Evolutionary conservation across 2,113 vertebrate genomes (phyloP).

Genomic region (Paedocypris sp.): DNA sequence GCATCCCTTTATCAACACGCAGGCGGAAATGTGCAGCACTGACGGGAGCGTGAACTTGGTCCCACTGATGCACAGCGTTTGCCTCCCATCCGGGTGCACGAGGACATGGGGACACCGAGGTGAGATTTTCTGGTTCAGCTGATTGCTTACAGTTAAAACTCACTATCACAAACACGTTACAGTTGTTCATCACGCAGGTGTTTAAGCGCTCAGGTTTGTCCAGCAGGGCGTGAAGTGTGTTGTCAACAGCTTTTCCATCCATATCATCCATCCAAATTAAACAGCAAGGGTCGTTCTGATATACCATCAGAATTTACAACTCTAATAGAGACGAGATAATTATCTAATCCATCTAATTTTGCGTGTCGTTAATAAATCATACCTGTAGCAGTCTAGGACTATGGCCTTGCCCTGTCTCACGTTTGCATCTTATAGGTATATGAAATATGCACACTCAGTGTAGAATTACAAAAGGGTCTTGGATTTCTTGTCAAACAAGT

Average conservation of each 20-base stretch:
- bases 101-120: conserved; percentile 10
- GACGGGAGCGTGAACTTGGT: conserved; percentile 42
- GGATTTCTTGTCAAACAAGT: background rate
- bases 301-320: background rate
- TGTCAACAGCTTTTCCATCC: no score
- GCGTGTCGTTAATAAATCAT: conserved; percentile 4
- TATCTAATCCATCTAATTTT: conserved; percentile 8
- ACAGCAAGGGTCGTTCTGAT: no score
- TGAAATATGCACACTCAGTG: background rate
- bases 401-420: background rate
- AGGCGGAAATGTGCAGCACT: conserved; percentile 46
- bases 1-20: conserved; percentile 60
- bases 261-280: no score
- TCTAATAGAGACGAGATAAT: conserved; percentile 12
- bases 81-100: conserved; percentile 5
- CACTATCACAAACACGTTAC: no score
- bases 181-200: no score
- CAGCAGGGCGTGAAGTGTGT: no score
- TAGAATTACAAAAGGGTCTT: background rate
- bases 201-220: no score
- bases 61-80: conserved; percentile 24
- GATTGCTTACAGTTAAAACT: no score
- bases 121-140: conserved; percentile 13
- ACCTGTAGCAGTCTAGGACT: background rate
- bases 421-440: background rate